Evolutionary conservation across 2,888 invertebrate genomes (phyloP), one percentile per base, ranked within the genome.

Genomic region (Netelia fuscicornis): DNA sequence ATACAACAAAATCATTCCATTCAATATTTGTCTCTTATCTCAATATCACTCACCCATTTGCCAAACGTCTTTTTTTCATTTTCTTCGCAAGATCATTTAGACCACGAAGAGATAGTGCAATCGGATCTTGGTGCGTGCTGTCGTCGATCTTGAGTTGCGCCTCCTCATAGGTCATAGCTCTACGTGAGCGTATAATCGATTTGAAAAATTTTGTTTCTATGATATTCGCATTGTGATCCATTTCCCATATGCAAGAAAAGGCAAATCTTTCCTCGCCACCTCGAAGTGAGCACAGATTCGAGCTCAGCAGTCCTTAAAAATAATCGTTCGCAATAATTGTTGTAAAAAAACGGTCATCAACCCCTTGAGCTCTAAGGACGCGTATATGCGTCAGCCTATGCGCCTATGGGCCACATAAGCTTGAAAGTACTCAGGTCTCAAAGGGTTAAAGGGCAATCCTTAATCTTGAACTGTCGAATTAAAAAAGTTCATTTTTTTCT

Each of bases 151-250:
- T 97, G 86, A 98, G 95, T 94, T 99, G 99, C 0, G 99, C 99
- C 94, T 99, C 97, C 89, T 98, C 98, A 92, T 99, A 99, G 0
- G 99, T 99, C 96, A 99, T 96, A 0, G 99, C 98, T n/a, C 96
- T 96, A 85, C 96, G 96, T 0, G 98, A 98, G 94, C 96, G 96
- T 86, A 99, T 99, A 60, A 99, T 96, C 89, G 98, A 98, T 94
- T 99, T 99, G 91, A 97, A 97, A 92, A 97, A 99, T 88, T 96
- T 96, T 0, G 97, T 97, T 6, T 95, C 95, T 1, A 98, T 91
- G 75, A 99, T 96, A 89, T 98, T 97, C 0, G 98, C 98, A 64
- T 98, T 95, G 9, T 96, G 95, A 84, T 97, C 97, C 92, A 99
- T 95, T 94, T 98, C 97, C 99, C 99, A 99, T 68, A 99, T 95